Base-by-base conservation (phyloP, 2,888 invertebrate species). In the Catocala nupta region DNA sequence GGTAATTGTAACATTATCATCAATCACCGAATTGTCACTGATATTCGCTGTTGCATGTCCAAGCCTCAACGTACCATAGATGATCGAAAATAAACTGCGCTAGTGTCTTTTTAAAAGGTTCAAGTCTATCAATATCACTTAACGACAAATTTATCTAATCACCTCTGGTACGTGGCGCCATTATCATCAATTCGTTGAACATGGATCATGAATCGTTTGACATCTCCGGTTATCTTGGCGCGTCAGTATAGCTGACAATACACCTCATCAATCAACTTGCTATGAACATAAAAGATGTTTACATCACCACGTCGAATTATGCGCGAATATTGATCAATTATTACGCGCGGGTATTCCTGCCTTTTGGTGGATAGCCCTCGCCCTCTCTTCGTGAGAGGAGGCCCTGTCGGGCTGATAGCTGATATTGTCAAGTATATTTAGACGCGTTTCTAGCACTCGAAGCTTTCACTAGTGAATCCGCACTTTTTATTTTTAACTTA, bases 231-330 rank as follows among this genome's bases (percentile, higher is more conserved):
- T 89, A 90, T 90, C 90, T 84, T 82, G 76, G 83, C 83, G 81
- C 81, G 86, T 83, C 81, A 78, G 81, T 82, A 70, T 80, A 89
- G 88, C 90, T 89, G 90, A 90, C 90, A 90, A 90, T 90, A 89
- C 87, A 82, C 77, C 81, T 87, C 91, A 94, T 93, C 93, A 92
- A 94, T 93, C 93, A 93, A 71, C 81, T 84, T 82, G 87, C 85
- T 86, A 39, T 39, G 82, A 83, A 72, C 80, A 90, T 89, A 90
- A 90, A 88, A 90, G 87, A 86, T 83, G 86, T 85, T 87, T 86
- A 70, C 68, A 70, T 73, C 71, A 65, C 64, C 55, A 63, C 65
- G 68, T 63, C 72, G 68, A 71, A 63, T 57, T 45, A 63, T 44
- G 45, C 55, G 65, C 56, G 64, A 68, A 71, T 65, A 71, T 70